Percentiles rank a stretch among this genome's conserved stretches.
phyloP scores from a whole-genome alignment of 2,797 vertebrate genomes.

The Rhodeus uyekii region DNA sequence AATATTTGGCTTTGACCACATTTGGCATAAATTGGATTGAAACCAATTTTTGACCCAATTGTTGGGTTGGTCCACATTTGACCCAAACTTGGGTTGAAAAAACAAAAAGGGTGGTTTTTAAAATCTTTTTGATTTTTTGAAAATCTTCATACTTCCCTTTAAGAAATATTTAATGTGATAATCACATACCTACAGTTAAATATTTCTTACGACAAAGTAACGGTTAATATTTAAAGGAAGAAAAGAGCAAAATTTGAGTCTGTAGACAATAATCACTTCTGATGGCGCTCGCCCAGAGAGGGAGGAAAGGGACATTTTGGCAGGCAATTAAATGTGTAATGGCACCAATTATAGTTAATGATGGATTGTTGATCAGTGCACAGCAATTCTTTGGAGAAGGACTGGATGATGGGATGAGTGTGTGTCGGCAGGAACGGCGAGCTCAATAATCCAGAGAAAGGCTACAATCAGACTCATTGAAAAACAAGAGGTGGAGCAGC shows the following conservation, averaged over 20 bases:
- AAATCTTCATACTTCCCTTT: not conserved
- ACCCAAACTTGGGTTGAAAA: no score
- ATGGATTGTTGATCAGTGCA: conserved; percentile 64
- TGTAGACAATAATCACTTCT: conserved; percentile 63
- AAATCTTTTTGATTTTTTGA: not conserved
- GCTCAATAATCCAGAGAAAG: conserved; percentile 44
- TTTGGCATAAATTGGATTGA: no score
- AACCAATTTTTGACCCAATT: no score
- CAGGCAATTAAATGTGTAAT: conserved; percentile 72
- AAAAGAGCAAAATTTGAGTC: not conserved
- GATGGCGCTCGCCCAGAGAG: conserved; percentile 59
- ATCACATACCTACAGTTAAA: not conserved
- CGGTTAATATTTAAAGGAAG: not conserved
- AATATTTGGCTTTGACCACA: no score
- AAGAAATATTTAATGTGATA: not conserved
- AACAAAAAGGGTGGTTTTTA: no score
- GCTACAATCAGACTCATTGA: conserved; percentile 47
- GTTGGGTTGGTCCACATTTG: no score
- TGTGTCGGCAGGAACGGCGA: conserved; percentile 8
- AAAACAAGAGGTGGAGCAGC: conserved; percentile 10
- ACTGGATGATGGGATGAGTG: conserved; percentile 17
- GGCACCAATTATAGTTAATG: conserved; percentile 70
- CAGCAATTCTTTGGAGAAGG: conserved; percentile 34
- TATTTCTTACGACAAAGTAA: not conserved
- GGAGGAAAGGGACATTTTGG: conserved; percentile 64